Base-by-base conservation (phyloP, 2,113 vertebrate species). In the Sciurus niger region DNA sequence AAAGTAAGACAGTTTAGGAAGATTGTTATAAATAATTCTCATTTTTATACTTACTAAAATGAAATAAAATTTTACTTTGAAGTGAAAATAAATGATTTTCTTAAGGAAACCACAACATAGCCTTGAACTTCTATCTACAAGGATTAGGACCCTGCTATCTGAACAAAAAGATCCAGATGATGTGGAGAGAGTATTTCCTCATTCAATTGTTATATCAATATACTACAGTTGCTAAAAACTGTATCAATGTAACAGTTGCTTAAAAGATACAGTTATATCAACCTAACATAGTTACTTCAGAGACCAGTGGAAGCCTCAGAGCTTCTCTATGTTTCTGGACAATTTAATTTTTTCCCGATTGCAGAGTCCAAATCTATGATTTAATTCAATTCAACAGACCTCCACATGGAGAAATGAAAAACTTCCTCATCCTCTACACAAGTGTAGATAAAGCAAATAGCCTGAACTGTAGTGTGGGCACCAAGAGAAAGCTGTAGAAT, bases 1-100 rank as follows among this genome's bases (percentile, higher is more conserved):
- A 84, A 82, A 63, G 16, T 73, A 51, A 60, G 37, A 89, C 84
- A 87, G 37, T 72, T 70, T 84, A 18, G 34, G 32, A 78, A 90
- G 78, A 84, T 84, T 73, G 90, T 87, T 96, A 37, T 85, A 90
- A 92, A 51, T 77, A 72, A 51, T 14, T 93, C 48, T 94, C 70
- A 76, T 90, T 94, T 96, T 94, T 79, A 80, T 90, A 67, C 22
- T 95, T 68, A 51, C 40, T 91, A 58, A 92, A 95, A 84, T 94
- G 32, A 77, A 95, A 91, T 95, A 94, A 96, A 85, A 73, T 5
- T n/a, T 91, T 86, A 72, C 28, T 77, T 89, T 30, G 43, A 58
- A 88, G 8, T 84, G 43, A 68, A 94, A 95, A 43, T 72, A 72
- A 89, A 40, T 32, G 7, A 65, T 55, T 86, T 60, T 0, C 34